Percentiles rank a stretch among this genome's conserved stretches.
These are phyloP conservation scores for Cyrtorhinus lividipennis DNA, from an alignment of 1,140 invertebrate genomes.

Conservation along the genomic window DNA sequence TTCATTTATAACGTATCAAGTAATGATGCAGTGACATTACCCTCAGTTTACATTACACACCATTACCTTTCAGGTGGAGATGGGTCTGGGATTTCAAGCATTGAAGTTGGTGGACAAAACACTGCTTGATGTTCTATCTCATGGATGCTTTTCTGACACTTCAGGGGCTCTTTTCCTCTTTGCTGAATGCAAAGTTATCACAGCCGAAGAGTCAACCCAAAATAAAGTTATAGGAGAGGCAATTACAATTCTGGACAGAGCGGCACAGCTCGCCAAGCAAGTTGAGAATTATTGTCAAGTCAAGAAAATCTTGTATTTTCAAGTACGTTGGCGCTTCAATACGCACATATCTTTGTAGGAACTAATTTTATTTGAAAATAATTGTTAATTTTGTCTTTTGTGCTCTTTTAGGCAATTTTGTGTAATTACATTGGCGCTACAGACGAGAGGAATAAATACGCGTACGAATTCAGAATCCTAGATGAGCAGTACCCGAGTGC, in stretches of 20 bases:
- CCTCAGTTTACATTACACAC: no score
- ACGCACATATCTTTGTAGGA: not conserved
- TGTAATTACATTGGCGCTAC: constrained; percentile 50
- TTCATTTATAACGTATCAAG: no score
- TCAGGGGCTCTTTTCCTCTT: constrained; percentile 43
- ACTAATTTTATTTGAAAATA: not conserved
- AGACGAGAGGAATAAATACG: constrained; percentile 51
- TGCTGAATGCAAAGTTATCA: constrained; percentile 28
- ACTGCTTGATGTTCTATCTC: constrained; percentile 54
- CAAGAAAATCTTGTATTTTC: constrained; percentile 52
- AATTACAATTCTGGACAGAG: constrained; percentile 45
- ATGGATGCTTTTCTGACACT: constrained; percentile 66
- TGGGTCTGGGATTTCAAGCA: constrained; percentile 58
- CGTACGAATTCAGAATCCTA: constrained; percentile 51
- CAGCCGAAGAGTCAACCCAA: constrained; percentile 32
- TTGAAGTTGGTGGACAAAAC: constrained; percentile 49
- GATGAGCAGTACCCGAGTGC: constrained; percentile 44
- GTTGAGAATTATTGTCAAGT: constrained; percentile 55
- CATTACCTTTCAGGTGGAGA: constrained; percentile 47
- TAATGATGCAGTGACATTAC: no score
- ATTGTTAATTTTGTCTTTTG: no score
- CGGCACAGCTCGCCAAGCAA: constrained; percentile 50
- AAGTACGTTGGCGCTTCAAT: constrained; percentile 35
- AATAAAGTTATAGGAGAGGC: constrained; percentile 42
- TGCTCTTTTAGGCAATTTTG: constrained; percentile 38